These are phyloP conservation scores for Protophormia terraenovae DNA, from an alignment of 2,888 invertebrate genomes.

Conservation along the genomic window DNA sequence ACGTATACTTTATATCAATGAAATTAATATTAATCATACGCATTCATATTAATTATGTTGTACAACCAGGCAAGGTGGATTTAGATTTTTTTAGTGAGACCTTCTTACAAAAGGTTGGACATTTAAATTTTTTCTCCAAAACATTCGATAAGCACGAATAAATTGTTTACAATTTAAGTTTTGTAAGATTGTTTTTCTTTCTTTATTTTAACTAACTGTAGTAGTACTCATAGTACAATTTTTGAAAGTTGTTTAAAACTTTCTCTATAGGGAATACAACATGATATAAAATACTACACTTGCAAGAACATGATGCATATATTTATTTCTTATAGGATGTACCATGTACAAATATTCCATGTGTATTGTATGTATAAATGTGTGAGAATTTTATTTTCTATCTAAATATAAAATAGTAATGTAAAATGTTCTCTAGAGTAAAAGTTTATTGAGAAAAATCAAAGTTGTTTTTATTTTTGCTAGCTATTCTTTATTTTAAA, in stretches of 20 bases:
- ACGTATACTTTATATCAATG: not conserved
- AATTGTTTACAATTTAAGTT: slow-evolving; percentile 32
- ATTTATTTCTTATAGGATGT: too few relatives aligned
- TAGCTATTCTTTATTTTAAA: slow-evolving; percentile 31
- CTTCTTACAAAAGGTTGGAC: not conserved
- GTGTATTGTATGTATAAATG: not conserved
- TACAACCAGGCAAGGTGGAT: not conserved
- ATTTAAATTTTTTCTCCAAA: not conserved
- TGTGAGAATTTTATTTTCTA: not conserved
- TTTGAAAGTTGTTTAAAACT: slow-evolving; percentile 39
- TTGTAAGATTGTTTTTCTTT: not conserved
- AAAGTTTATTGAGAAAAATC: slow-evolving; percentile 54
- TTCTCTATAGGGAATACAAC: slow-evolving; percentile 9
- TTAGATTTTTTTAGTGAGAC: not conserved
- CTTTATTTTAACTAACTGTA: not conserved
- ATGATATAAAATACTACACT: not conserved
- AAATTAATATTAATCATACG: not conserved
- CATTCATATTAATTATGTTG: not conserved
- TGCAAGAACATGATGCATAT: not conserved
- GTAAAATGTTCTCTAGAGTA: slow-evolving; percentile 42
- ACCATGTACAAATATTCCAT: too few relatives aligned
- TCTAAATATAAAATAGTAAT: slow-evolving; percentile 28
- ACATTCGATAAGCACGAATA: not conserved
- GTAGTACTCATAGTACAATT: not conserved
- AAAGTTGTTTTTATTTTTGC: slow-evolving; percentile 18